A percentile compares a stretch with the other conserved stretches of the same genome.
phyloP scores from a whole-genome alignment of 2,888 invertebrate genomes.

The Papilio protenor region DNA sequence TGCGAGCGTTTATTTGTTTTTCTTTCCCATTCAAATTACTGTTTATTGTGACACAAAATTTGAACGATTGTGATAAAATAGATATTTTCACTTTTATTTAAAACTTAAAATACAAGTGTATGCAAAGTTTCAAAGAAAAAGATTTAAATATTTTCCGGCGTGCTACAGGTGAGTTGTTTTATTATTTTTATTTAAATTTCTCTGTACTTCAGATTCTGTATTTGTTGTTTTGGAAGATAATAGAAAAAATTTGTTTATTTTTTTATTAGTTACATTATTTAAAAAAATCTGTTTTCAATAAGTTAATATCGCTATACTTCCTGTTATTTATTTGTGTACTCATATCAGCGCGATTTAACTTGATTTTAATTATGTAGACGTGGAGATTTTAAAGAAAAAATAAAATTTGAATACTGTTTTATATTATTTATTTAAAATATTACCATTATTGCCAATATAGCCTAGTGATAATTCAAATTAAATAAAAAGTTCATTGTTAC shows the following conservation, averaged over 20 bases:
- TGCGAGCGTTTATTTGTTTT: slow-evolving; percentile 46
- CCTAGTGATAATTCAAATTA: neutral
- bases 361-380: neutral
- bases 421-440: neutral
- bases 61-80: neutral
- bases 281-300: neutral
- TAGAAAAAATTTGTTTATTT: neutral
- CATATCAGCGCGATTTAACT: neutral
- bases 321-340: neutral
- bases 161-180: slow-evolving; percentile 36
- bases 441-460: neutral
- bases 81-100: slow-evolving; percentile 5
- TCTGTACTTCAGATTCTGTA: neutral
- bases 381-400: neutral
- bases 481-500: neutral
- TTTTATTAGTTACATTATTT: neutral
- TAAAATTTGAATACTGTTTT: neutral
- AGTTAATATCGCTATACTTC: neutral
- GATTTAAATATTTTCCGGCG: slow-evolving; percentile 18
- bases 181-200: slow-evolving; percentile 7
- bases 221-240: neutral
- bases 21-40: slow-evolving; percentile 40
- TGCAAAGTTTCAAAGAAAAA: slow-evolving; percentile 21
- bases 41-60: slow-evolving; percentile 20
- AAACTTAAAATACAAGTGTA: slow-evolving; percentile 25